Evolutionary conservation across 1,140 invertebrate species (phyloP).

Genomic region (Diachasmimorpha longicaudata): DNA sequence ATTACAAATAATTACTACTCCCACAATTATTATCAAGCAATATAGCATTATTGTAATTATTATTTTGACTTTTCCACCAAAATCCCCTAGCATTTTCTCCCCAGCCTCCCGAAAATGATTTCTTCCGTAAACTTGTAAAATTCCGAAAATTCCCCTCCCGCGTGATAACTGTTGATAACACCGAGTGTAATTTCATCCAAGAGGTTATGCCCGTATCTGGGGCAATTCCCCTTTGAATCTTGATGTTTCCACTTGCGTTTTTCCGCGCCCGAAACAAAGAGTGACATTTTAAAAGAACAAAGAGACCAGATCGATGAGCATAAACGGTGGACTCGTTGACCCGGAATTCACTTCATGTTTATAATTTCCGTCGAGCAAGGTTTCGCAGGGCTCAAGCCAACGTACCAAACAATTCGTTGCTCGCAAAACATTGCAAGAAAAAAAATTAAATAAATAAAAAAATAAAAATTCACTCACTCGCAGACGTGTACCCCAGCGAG

Average conservation of each 20-base stretch:
- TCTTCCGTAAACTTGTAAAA: too few species aligned
- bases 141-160: not conserved
- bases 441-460: not conserved
- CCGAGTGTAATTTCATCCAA: not conserved
- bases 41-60: too few species aligned
- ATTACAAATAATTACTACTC: too few species aligned
- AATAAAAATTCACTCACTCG: slow-evolving; percentile 69
- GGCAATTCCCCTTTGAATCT: not conserved
- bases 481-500: slow-evolving; percentile 73
- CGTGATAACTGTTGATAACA: not conserved
- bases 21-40: too few species aligned
- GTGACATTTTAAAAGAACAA: not conserved
- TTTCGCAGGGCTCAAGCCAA: too few species aligned
- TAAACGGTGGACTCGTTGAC: not conserved
- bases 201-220: not conserved
- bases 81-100: too few species aligned
- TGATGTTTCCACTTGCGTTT: not conserved
- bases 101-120: too few species aligned
- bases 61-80: too few species aligned
- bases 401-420: not conserved
- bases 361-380: not conserved
- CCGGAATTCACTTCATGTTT: not conserved
- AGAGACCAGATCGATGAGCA: not conserved
- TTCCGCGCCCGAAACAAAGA: not conserved
- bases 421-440: too few species aligned